Evolutionary conservation across 2,113 vertebrate genomes (phyloP).

Genomic region (Nothoprocta pentlandii): DNA sequence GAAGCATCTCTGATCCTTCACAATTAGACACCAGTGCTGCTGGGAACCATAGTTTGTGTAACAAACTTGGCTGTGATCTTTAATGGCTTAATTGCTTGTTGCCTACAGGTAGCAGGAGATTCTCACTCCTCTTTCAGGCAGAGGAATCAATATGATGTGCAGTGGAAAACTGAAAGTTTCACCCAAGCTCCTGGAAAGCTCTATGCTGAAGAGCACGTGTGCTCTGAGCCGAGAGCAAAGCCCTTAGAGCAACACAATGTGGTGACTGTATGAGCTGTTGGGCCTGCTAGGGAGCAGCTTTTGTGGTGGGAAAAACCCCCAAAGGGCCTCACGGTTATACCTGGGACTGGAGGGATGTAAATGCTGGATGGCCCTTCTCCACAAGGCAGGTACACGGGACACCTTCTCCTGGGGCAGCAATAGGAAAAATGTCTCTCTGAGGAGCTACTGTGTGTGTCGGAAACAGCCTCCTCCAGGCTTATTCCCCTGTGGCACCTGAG

Average conservation of each 20-base stretch:
- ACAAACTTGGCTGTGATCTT: not conserved
- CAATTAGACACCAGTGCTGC: not conserved
- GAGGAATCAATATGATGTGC: not conserved
- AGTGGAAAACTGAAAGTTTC: not conserved
- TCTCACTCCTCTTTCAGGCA: not conserved
- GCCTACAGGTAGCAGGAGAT: not conserved
- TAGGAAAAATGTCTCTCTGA: not conserved
- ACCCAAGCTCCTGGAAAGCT: not conserved
- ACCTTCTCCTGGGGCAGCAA: not conserved
- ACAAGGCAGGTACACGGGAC: not conserved
- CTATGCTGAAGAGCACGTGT: not conserved
- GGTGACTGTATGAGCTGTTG: not conserved
- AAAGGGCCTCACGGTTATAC: not conserved
- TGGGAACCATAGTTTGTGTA: not conserved
- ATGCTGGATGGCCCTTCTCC: not conserved
- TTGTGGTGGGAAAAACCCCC: not conserved
- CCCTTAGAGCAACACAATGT: not conserved
- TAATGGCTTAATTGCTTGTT: not conserved
- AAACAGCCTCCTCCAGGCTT: not conserved
- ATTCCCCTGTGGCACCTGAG: not conserved
- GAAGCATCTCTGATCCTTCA: not conserved
- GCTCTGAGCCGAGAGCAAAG: not conserved
- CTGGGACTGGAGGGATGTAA: not conserved
- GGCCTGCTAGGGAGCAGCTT: not conserved
- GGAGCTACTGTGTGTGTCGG: not conserved